Evolutionary conservation across 2,113 vertebrate species (phyloP), one percentile per base, ranked within the genome.

Genomic region (Silurus glanis): DNA sequence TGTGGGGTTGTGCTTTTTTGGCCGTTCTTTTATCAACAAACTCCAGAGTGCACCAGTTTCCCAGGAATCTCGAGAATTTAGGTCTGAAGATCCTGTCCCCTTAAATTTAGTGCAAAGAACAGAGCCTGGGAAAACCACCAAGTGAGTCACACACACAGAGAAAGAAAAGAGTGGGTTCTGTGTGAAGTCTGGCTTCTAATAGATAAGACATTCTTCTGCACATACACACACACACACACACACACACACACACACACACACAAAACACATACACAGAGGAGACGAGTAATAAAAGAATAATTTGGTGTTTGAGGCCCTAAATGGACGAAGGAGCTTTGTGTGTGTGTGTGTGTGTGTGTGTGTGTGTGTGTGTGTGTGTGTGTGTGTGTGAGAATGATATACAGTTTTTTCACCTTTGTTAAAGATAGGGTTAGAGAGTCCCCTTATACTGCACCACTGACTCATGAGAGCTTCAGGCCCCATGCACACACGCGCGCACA

Each of bases 1-100:
- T 86, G 85, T 49, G 59, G 74, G 86, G 45, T 61, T 45, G 67
- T 47, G 58, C 51, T 83, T 67, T 83, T 87, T 82, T 80, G 53
- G 56, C 45, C 6, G 1, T 53, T 75, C 81, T 89, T 87, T 87
- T 89, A 87, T 89, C 88, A 87, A 87, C 79, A 88, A 84, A 78
- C 89, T 90, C 82, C 13, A 79, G 85, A 86, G 82, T 87, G 58
- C 84, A 84, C 51, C 49, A 87, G 80, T 83, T 88, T 90, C 84
- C 80, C 84, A 85, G 72, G 87, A 90, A 88, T 90, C 66, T 58
- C n/a, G 72, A 62, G 84, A 90, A 90, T 90, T 72, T 81, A 23
- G 9, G 55, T 74, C 76, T 67, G 72, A 80, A 84, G 86, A 86
- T 55, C 37, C 66, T 56, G 56, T 66, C 47, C 53, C 55, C 64